Evolutionary conservation across 2,797 vertebrate species (phyloP), one percentile per base, ranked within the genome.

Genomic region (Pangasius sanitwongsei): DNA sequence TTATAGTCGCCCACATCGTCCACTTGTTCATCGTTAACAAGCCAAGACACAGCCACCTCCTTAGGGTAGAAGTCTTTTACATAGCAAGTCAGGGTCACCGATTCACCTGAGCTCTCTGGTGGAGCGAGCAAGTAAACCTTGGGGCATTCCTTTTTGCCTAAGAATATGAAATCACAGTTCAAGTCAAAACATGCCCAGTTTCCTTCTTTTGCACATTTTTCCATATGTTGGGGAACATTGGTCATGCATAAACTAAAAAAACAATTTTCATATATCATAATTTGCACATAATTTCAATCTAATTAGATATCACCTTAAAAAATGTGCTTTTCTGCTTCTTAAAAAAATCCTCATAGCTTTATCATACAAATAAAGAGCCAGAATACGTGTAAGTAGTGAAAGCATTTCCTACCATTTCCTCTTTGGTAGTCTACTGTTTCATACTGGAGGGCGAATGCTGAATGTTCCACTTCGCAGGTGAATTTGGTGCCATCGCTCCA

Each of bases 21-120:
- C 81, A 61, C 31, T 44, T 7, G 87, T 88, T 92, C 55, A 92
- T 92, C 93, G 90, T 87, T 63, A 91, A 86, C 91, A 90, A 89
- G 91, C 87, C 92, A 89, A 86, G 89, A 85, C 81, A 72, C 75
- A 69, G 31, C 48, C n/a, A 85, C n/a, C 48, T 85, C 83, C 65
- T 70, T 25, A 70, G 83, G 83, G 28, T 25, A 69, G n/a, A 77
- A 86, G 16, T 70, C 67, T 92, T 93, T 92, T 94, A 90, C 90
- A 91, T 89, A 91, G 89, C 90, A 93, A 90, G 78, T 96, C 93
- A 93, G 92, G 90, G 88, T 94, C 93, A 90, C 80, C 50, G 41
- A 59, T 2, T 34, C 16, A 0, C 6, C 28, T 15, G 44, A 20
- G 6, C 0, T 67, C 75, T 80, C 61, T 87, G 83, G 67, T 70